Conservation (phyloP, 2,888 invertebrate genomes). For the Oscheius sp. region DNA sequence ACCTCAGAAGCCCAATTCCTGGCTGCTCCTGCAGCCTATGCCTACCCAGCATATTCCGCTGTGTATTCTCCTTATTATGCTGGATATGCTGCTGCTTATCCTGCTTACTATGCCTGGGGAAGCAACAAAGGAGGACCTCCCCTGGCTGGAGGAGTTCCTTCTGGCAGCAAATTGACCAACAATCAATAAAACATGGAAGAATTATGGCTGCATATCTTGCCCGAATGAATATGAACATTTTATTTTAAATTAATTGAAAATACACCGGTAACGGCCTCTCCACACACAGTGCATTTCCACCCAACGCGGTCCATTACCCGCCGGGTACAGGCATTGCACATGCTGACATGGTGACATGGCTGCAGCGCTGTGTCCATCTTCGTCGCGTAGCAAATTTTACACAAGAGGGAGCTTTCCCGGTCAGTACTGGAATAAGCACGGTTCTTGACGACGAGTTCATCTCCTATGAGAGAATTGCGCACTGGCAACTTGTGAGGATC, state of each 20-base stretch:
- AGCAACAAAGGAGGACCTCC: constrained; percentile 19
- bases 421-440: constrained; percentile 11
- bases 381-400: constrained; percentile 23
- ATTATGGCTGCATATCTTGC: constrained; percentile 8
- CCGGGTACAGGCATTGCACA: constrained; percentile 24
- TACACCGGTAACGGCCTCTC: constrained; percentile 12
- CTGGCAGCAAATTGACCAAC: constrained; percentile 1
- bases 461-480: constrained; percentile 11
- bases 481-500: constrained; percentile 21
- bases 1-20: constrained; percentile 16
- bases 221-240: neutral
- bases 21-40: neutral
- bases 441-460: constrained; percentile 8
- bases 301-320: constrained; percentile 17
- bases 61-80: constrained; percentile 26
- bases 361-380: constrained; percentile 31
- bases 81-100: constrained; percentile 21
- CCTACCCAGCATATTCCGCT: neutral
- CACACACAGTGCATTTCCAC: constrained; percentile 28
- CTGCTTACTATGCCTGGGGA: constrained; percentile 33
- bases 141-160: neutral
- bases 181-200: constrained; percentile 15
- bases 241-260: constrained; percentile 26
- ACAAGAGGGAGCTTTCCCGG: constrained; percentile 17
- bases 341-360: constrained; percentile 30